Conservation (phyloP, 2,797 vertebrate genomes). For the Cossypha dichroa region DNA sequence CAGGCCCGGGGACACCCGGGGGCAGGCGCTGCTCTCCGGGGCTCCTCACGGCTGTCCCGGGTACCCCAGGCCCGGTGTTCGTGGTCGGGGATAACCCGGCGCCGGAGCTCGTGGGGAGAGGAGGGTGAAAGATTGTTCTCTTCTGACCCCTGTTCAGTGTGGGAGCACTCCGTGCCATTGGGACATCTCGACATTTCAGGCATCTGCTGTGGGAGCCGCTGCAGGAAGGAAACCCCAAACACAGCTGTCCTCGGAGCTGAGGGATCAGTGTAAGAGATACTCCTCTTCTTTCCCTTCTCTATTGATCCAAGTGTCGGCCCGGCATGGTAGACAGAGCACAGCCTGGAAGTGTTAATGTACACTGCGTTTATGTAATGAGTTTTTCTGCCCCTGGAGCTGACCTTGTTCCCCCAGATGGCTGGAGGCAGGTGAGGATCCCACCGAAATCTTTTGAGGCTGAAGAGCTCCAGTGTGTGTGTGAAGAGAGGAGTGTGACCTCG, state of each 20-base stretch:
- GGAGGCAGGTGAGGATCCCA: not conserved
- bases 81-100: fast-evolving
- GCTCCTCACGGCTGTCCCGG: not conserved
- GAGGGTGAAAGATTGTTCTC: not conserved
- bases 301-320: not conserved
- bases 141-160: not conserved
- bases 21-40: not conserved
- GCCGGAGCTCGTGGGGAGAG: not conserved
- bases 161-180: not conserved
- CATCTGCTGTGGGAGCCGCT: conserved; percentile 14
- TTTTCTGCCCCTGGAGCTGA: not conserved
- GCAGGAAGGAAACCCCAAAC: not conserved
- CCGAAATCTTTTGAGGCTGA: fast-evolving
- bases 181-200: not conserved
- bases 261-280: not conserved
- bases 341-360: not conserved
- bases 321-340: not conserved
- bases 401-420: fast-evolving
- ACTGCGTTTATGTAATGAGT: fast-evolving
- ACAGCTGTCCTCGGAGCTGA: not conserved
- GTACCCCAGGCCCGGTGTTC: not conserved
- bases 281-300: not conserved
- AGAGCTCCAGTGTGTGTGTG: fast-evolving
- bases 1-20: not conserved
- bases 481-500: fast-evolving